phyloP scores from a whole-genome alignment of 64 coral and sea anemone species.

The Catalaphyllia jardinei region DNA sequence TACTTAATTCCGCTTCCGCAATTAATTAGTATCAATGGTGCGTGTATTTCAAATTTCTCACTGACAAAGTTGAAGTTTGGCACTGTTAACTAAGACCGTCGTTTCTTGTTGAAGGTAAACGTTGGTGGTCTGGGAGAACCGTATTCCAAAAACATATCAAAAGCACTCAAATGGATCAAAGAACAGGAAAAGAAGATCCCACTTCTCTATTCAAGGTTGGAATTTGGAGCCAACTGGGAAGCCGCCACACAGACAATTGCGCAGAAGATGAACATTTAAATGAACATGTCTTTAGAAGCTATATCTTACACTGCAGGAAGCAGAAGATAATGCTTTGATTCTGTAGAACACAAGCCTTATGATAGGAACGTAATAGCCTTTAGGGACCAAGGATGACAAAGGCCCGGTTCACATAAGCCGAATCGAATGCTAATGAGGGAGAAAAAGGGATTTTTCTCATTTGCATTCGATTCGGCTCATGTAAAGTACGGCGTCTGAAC shows the following conservation, averaged over 20 bases:
- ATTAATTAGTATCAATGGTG: no score
- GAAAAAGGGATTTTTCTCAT: no score
- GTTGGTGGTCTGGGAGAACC: background rate
- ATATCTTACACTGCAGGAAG: background rate
- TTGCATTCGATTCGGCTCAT: no score
- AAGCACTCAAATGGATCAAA: conserved; percentile 32
- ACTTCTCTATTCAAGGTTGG: conserved; percentile 1
- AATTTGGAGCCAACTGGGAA: conserved; percentile 43
- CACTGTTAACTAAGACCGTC: background rate
- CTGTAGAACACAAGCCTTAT: background rate
- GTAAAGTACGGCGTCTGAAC: no score
- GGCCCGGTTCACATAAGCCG: no score
- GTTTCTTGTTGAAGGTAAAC: background rate
- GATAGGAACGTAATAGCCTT: no score
- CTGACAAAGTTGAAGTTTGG: no score
- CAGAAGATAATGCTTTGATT: background rate
- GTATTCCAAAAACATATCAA: conserved; percentile 13
- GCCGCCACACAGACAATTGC: conserved; percentile 10
- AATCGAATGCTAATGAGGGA: no score
- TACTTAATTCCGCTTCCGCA: no score
- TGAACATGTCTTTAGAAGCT: background rate
- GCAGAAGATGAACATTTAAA: conserved; percentile 6
- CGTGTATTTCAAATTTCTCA: no score
- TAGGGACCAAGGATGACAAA: no score
- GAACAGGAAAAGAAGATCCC: conserved; percentile 24